Evolutionary conservation across 2,888 invertebrate genomes (phyloP).

Genomic region (Apamea sordens): DNA sequence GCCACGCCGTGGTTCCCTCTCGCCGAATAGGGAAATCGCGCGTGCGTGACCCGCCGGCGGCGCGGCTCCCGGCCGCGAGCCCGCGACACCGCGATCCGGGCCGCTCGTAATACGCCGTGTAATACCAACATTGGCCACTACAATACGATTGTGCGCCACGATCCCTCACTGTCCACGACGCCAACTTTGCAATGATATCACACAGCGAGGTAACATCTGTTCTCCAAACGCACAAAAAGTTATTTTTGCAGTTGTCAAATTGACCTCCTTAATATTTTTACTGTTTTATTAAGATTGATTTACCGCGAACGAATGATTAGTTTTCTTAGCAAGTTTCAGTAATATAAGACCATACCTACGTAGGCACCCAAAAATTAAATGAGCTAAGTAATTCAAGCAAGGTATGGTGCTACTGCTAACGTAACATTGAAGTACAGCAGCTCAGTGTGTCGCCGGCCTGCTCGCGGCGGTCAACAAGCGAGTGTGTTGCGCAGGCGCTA

Average conservation of each 20-base stretch:
- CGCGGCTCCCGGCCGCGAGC: background rate
- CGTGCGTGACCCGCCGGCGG: background rate
- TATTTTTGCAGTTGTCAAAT: background rate
- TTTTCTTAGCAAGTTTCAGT: background rate
- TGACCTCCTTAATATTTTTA: constrained; percentile 14
- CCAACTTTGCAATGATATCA: constrained; percentile 7
- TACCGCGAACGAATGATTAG: background rate
- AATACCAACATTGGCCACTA: constrained; percentile 22
- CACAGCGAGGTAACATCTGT: constrained; percentile 9
- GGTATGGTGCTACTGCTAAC: background rate
- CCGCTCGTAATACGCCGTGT: constrained; percentile 17
- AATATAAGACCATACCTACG: background rate
- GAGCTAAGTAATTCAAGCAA: background rate
- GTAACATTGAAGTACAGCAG: background rate
- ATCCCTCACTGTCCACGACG: background rate
- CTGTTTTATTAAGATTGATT: constrained; percentile 5
- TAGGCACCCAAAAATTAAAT: background rate
- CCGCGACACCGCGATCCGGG: background rate
- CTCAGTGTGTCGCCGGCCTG: constrained; percentile 9
- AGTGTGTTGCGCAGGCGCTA: background rate
- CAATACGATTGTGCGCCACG: constrained; percentile 21
- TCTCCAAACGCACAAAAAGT: constrained; percentile 9
- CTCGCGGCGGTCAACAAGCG: background rate
- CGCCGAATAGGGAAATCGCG: background rate
- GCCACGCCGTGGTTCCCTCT: too few relatives aligned